These are phyloP conservation scores for Drosophila monieri DNA, from an alignment of 2,888 invertebrate genomes.

Conservation along the genomic window DNA sequence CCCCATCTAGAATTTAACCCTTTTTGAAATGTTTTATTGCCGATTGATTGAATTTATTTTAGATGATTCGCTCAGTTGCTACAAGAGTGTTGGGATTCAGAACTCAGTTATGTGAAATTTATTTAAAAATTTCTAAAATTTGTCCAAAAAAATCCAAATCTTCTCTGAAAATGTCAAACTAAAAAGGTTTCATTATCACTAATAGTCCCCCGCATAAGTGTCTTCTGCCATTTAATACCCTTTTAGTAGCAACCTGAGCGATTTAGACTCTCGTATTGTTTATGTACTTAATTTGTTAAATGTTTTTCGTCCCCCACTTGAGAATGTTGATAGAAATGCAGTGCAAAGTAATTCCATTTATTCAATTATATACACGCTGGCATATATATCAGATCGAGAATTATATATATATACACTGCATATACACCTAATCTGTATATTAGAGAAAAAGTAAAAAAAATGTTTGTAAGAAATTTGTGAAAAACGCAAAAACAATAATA, in stretches of 20 bases:
- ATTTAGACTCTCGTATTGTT: conserved; percentile 45
- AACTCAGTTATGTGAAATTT: neutral
- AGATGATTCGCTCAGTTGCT: conserved; percentile 13
- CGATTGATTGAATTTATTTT: conserved; percentile 63
- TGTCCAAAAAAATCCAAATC: too few relatives aligned
- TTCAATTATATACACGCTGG: conserved; percentile 67
- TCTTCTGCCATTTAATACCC: neutral
- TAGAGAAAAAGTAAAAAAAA: conserved; percentile 47
- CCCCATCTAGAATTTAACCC: conserved; percentile 34
- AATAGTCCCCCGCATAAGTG: neutral
- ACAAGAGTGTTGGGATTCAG: neutral
- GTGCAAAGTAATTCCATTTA: conserved; percentile 74
- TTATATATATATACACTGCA: conserved; percentile 59
- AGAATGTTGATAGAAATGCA: conserved; percentile 57
- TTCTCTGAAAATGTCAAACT: conserved; percentile 7
- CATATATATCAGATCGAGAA: conserved; percentile 57
- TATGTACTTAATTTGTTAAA: conserved; percentile 50
- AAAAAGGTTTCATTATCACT: neutral
- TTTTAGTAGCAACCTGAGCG: conserved; percentile 2
- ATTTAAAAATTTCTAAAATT: too few relatives aligned
- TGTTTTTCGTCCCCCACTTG: conserved; percentile 20
- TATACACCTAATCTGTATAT: conserved; percentile 66
- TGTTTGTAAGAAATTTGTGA: conserved; percentile 65
- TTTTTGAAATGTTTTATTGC: conserved; percentile 59
- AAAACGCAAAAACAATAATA: conserved; percentile 57